These are phyloP conservation scores for Phalera bucephala DNA, from an alignment of 2,888 invertebrate genomes.

Conservation along the genomic window DNA sequence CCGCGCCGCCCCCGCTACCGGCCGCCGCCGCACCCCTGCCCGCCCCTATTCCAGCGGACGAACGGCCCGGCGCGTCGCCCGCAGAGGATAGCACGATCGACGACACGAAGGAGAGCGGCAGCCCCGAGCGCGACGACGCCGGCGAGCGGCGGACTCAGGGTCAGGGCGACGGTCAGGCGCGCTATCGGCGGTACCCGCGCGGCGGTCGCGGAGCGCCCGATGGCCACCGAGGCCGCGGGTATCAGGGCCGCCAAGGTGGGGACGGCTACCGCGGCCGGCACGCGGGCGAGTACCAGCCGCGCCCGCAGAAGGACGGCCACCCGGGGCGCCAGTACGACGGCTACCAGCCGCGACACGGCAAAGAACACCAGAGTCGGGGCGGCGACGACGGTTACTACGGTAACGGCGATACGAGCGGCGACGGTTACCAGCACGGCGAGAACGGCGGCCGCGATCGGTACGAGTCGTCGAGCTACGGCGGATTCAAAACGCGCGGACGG, in stretches of 20 bases:
- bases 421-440: slow-evolving; percentile 72
- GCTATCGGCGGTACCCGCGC: slow-evolving; percentile 62
- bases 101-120: slow-evolving; percentile 58
- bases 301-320: slow-evolving; percentile 61
- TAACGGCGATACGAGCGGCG: slow-evolving; percentile 63
- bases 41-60: slow-evolving; percentile 32
- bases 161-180: slow-evolving; percentile 68
- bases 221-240: slow-evolving; percentile 70
- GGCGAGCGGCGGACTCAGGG: slow-evolving; percentile 63
- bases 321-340: slow-evolving; percentile 61
- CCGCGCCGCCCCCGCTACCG: slow-evolving; percentile 10
- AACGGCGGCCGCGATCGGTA: slow-evolving; percentile 79
- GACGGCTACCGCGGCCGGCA: slow-evolving; percentile 61
- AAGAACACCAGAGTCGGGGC: slow-evolving; percentile 56
- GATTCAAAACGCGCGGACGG: slow-evolving; percentile 81
- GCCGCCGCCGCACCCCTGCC: slow-evolving; percentile 11
- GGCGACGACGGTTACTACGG: slow-evolving; percentile 65
- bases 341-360: slow-evolving; percentile 60
- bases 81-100: slow-evolving; percentile 51
- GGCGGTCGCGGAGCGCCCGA: slow-evolving; percentile 67
- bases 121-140: slow-evolving; percentile 62
- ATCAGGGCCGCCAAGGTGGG: slow-evolving; percentile 51
- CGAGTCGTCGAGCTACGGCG: slow-evolving; percentile 76
- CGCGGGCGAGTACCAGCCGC: slow-evolving; percentile 55
- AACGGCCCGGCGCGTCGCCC: slow-evolving; percentile 40